phyloP scores from a whole-genome alignment of 2,113 vertebrate species.

The Saguinus midas region DNA sequence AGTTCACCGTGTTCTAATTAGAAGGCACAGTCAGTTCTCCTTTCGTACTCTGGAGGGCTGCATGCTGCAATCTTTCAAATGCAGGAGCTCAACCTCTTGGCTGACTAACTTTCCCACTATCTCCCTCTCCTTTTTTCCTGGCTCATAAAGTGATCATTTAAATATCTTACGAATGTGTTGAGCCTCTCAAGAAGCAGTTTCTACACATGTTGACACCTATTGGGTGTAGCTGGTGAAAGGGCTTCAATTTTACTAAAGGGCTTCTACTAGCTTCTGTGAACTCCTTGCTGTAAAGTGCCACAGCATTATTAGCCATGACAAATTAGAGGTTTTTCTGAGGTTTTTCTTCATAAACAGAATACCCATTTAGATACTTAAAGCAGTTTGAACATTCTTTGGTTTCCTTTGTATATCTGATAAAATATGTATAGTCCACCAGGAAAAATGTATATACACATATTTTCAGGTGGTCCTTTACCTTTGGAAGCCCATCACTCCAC shows the following conservation, averaged over 20 bases:
- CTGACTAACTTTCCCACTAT: neutral
- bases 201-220: neutral
- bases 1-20: neutral
- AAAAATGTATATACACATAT: neutral
- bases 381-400: neutral
- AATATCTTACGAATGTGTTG: neutral
- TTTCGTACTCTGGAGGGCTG: slow-evolving; percentile 55
- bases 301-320: neutral
- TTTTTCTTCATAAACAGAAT: slow-evolving; percentile 6
- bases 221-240: slow-evolving; percentile 49
- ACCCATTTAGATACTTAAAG: neutral
- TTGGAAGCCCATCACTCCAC: neutral
- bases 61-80: slow-evolving; percentile 49
- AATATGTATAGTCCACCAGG: neutral
- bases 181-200: neutral
- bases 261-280: slow-evolving; percentile 23
- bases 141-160: slow-evolving; percentile 16
- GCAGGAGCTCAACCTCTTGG: neutral
- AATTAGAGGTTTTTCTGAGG: neutral
- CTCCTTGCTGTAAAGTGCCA: neutral
- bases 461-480: neutral
- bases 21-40: slow-evolving; percentile 41
- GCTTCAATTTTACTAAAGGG: neutral
- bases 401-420: neutral
- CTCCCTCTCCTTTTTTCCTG: slow-evolving; percentile 38